phyloP scores from a whole-genome alignment of 2,888 invertebrate species.

The Taphrorychus bicolor region DNA sequence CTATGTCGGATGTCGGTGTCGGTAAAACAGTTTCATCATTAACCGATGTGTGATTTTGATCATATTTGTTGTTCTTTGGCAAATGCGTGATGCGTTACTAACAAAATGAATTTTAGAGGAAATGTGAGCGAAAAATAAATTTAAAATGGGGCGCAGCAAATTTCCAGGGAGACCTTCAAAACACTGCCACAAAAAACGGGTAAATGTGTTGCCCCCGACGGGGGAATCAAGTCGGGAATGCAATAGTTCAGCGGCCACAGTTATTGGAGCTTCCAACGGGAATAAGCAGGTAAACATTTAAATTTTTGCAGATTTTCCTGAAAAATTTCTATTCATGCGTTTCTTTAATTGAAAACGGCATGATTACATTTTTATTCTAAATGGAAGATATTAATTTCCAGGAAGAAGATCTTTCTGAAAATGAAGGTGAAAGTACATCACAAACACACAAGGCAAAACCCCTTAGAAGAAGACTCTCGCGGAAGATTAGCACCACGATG shows the following conservation, averaged over 20 bases:
- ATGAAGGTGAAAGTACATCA: slow-evolving; percentile 61
- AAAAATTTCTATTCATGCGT: no score
- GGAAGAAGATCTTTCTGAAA: slow-evolving; percentile 44
- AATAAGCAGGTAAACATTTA: slow-evolving; percentile 58
- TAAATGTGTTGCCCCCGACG: slow-evolving; percentile 74
- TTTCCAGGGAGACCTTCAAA: slow-evolving; percentile 90
- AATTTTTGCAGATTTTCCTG: neutral
- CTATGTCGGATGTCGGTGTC: no score
- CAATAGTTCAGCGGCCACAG: slow-evolving; percentile 53
- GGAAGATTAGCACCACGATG: slow-evolving; percentile 50
- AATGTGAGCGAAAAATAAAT: slow-evolving; percentile 50
- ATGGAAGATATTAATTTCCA: slow-evolving; percentile 36
- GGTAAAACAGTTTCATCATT: slow-evolving; percentile 10
- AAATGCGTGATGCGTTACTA: slow-evolving; percentile 53
- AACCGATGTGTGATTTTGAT: slow-evolving; percentile 35
- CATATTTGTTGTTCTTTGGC: slow-evolving; percentile 42
- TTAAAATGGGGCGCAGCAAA: slow-evolving; percentile 77
- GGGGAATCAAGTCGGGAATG: slow-evolving; percentile 53
- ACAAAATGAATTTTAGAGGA: slow-evolving; percentile 47
- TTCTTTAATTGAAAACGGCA: no score
- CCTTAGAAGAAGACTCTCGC: slow-evolving; percentile 50
- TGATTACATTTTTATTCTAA: no score
- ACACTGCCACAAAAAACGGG: slow-evolving; percentile 84
- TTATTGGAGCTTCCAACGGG: slow-evolving; percentile 53
- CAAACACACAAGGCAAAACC: slow-evolving; percentile 55